phyloP scores from a whole-genome alignment of 2,888 invertebrate genomes.

The Pandemis corylana region DNA sequence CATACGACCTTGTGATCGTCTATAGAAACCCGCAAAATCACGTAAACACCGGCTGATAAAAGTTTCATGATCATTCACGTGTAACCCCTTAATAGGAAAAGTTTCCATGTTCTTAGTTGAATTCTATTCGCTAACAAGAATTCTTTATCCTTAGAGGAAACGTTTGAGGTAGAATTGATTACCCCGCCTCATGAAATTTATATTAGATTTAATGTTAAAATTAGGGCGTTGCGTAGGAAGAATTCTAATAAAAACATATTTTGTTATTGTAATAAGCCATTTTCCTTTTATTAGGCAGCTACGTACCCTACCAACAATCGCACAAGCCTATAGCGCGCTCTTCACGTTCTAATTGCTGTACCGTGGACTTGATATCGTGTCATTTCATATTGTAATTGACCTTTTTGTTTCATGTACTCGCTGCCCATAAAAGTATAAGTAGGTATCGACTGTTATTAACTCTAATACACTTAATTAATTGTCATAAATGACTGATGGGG shows the following conservation, averaged over 20 bases:
- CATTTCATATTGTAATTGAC: slow-evolving; percentile 39
- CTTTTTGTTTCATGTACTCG: slow-evolving; percentile 82
- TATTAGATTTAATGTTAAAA: slow-evolving; percentile 29
- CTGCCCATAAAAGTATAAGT: slow-evolving; percentile 75
- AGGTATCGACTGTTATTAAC: slow-evolving; percentile 63
- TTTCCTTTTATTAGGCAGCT: background rate
- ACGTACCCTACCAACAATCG: slow-evolving; percentile 22
- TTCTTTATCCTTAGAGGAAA: slow-evolving; percentile 24
- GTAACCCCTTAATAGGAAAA: slow-evolving; percentile 62
- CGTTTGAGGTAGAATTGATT: slow-evolving; percentile 35
- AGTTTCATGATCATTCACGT: slow-evolving; percentile 61
- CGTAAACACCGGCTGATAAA: slow-evolving; percentile 55
- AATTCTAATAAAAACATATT: background rate
- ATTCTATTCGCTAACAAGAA: slow-evolving; percentile 33
- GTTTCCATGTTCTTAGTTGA: slow-evolving; percentile 56
- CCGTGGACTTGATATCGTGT: slow-evolving; percentile 19
- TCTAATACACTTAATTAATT: slow-evolving; percentile 45
- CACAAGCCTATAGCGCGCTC: slow-evolving; percentile 20
- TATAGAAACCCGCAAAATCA: slow-evolving; percentile 42
- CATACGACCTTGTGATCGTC: slow-evolving; percentile 65
- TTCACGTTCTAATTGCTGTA: slow-evolving; percentile 3
- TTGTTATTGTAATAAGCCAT: background rate
- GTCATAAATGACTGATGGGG: slow-evolving; percentile 34
- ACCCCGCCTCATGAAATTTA: slow-evolving; percentile 34
- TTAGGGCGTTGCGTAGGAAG: slow-evolving; percentile 8